Evolutionary conservation across 1,140 invertebrate species (phyloP), one percentile per base, ranked within the genome.

Genomic region (Phthorimaea operculella): DNA sequence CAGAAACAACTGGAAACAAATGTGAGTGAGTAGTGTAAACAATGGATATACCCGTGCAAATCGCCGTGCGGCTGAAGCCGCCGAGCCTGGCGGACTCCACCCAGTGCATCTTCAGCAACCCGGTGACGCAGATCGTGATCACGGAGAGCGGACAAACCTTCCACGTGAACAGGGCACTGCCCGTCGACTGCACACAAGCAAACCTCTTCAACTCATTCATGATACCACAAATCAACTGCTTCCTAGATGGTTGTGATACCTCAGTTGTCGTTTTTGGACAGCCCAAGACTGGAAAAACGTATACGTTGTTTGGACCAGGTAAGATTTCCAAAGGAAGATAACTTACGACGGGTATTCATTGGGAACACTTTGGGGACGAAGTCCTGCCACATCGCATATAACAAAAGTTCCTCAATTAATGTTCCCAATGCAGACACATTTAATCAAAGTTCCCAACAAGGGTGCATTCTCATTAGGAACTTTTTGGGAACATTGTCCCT

Each of bases 251-350:
- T 4, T 92, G 90, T 66, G 90, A 92, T 78, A 89, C 90, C 18
- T 91, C 94, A 15, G 88, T 94, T 44, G 88, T 94, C 28, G 90
- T 92, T 11, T 92, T 94, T 76, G 93, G 93, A 0, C 93, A 95
- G 74, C 87, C 89, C 15, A 90, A 89, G 17, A 91, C 90, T 63
- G 93, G 93, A 4, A 95, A 95, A 82, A 93, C 91, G 1, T 93
- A 91, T 66, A 92, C 92, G 1, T 86, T 95, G 54, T 90, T 93
- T 70, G 93, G 93, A 9, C 90, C 91, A 71, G 85, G 85, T 85
- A 72, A 63, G 47, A 47, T 16, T 47, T 2, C 15, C 9, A 3
- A 15, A 16, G 39, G 8, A n/a, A n/a, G n/a, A n/a, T 36, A 12
- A 36, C 12, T 36, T 36, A 12, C 34, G 34, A 36, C n/a, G n/a